Evolutionary conservation across 2,888 invertebrate species (phyloP), one percentile per base, ranked within the genome.

Genomic region (Tetranychus piercei): DNA sequence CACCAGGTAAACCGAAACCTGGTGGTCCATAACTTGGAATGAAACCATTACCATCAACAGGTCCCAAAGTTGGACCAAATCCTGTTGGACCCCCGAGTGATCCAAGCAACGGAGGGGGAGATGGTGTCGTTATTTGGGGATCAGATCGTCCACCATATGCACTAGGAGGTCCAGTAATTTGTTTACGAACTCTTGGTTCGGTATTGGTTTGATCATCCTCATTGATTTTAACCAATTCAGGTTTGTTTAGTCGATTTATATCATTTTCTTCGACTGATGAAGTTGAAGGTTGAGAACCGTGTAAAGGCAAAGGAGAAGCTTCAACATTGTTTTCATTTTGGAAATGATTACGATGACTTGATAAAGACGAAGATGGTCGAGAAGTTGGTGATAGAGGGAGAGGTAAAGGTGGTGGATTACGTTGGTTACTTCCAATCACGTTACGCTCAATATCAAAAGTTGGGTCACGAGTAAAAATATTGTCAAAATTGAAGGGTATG

Each of bases 321-420:
- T 18, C 9, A 15, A 15, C 9, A 34, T 71, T 71, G 11, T 9
- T 11, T 71, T 34, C 22, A 34, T 34, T n/a, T 15, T 9, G 9
- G 55, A 55, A 55, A 15, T 15, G 55, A 55, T 9, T 15, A 2
- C 55, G 55, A 55, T 55, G 55, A 15, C 15, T 55, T 55, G 55
- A 15, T 15, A 55, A 55, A 71, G n/a, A 18, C 6, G n/a, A 15
- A n/a, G 71, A 22, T 15, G 71, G 22, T 23, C 15, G 22, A 23
- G 71, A 18, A 5, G 71, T 4, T 71, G 72, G 72, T 7, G 72
- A 34, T 71, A 23, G 72, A 11, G 22, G 72, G 9, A 23, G 72
- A n/a, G 22, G 72, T 11, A 23, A 34, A 8, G 72, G n/a, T 71
- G 34, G 72, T 44, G 9, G 55, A 55, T 9, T 9, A 55, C 15